Evolutionary conservation across 2,113 vertebrate species (phyloP), one percentile per base, ranked within the genome.

Genomic region (Erythrocercus mccallii): DNA sequence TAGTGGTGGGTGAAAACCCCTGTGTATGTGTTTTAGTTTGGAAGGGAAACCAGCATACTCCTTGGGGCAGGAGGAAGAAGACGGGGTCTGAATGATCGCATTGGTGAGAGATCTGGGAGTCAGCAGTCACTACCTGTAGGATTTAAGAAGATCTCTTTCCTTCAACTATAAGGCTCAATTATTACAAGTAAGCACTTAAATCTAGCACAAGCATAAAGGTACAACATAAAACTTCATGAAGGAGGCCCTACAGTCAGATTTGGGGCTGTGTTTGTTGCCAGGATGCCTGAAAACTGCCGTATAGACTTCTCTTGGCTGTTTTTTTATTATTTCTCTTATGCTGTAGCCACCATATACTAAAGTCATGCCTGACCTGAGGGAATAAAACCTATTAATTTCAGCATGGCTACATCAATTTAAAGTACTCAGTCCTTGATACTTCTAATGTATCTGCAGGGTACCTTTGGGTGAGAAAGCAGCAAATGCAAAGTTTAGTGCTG

Each of bases 311-410:
- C 25, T 64, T 80, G 70, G 37, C 40, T 19, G 44, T 68, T 79
- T 70, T 65, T 77, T 47, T 21, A 3, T 56, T 22, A 30, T 56
- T 95, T 60, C 24, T 73, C 47, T 68, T 69, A 20, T 8, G 15
- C 62, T 82, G 27, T 68, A 69, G 35, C 54, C 81, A 73, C 58
- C 40, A 22, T 9, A 56, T 82, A 69, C 95, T 66, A 47, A 90
- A 88, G 76, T 71, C 76, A 35, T n/a, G 86, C 56, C 64, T 74
- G 56, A 64, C 82, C 77, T 79, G 56, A 84, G 80, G 91, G 90
- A 94, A 93, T 76, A 44, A 94, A 94, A 81, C 37, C 92, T 88
- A 84, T 88, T 93, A 66, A 93, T 96, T 94, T 92, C 69, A 91
- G 61, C 7, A 30, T 66, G 37, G 57, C 79, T 90, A 57, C 57